Percentiles rank a stretch among this genome's conserved stretches.
These are phyloP conservation scores for Epinotia bilunana DNA, from an alignment of 2,888 invertebrate species.

Conservation along the genomic window DNA sequence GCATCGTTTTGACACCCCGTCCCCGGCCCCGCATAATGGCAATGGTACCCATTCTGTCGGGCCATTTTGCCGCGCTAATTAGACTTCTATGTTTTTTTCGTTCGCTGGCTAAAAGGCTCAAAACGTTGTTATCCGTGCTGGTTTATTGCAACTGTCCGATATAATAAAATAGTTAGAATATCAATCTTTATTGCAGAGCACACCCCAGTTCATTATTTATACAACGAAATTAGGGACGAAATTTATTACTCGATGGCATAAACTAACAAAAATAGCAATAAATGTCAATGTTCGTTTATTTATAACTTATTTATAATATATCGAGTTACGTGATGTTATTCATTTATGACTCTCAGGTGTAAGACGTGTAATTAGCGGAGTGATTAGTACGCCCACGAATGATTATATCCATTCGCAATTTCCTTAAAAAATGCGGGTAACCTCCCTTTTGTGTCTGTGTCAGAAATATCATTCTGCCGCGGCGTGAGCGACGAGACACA, in stretches of 20 bases:
- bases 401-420: slow-evolving; percentile 56
- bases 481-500: slow-evolving; percentile 45
- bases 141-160: slow-evolving; percentile 3
- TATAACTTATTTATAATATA: slow-evolving; percentile 22
- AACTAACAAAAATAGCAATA: slow-evolving; percentile 32
- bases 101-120: background rate
- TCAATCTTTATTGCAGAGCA: slow-evolving; percentile 39
- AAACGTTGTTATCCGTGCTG: background rate
- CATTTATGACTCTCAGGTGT: slow-evolving; percentile 14
- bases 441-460: slow-evolving; percentile 61
- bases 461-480: slow-evolving; percentile 56
- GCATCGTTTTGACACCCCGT: no score
- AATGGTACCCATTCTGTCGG: no score
- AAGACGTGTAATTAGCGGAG: slow-evolving; percentile 46
- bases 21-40: no score
- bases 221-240: slow-evolving; percentile 32
- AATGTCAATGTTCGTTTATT: slow-evolving; percentile 9
- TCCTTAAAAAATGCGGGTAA: slow-evolving; percentile 60
- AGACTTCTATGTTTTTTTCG: no score
- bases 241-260: slow-evolving; percentile 28
- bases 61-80: no score
- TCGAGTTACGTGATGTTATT: slow-evolving; percentile 5
- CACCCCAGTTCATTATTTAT: slow-evolving; percentile 32
- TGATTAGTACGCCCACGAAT: slow-evolving; percentile 57
- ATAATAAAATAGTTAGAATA: background rate